Evolutionary conservation across 37 sponge, comb jelly and placozoan species (phyloP), one percentile per base, ranked within the genome.

Genomic region (Tethya wilhelma): DNA sequence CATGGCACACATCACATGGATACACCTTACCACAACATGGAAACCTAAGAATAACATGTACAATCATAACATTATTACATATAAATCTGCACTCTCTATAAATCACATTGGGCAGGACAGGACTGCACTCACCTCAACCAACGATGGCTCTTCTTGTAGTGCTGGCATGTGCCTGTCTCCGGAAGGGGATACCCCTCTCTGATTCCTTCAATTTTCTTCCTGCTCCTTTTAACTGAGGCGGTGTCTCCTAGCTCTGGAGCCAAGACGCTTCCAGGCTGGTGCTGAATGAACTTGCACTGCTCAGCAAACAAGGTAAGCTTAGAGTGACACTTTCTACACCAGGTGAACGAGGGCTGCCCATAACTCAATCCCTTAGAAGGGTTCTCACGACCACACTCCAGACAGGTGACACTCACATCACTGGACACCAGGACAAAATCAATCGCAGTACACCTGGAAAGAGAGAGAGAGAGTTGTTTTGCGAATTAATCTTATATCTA

Each of bases 1-100:
- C 94, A 79, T 94, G 94, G 42, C 94, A 94, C 20, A 69, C 57
- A 42, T 94, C 94, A 84, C 94, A 94, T 17, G 94, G 91, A 38
- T 77, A 94, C 42, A 73, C 64, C 77, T 87, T 86, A 26, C 91
- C 94, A 90, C 91, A 90, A 58, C 91, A 90, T 5, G 91, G 91
- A 60, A 90, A 90, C 78, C 91, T 90, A 58, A 0, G 33, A 25
- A 9, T 2, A 66, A 4, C n/a, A n/a, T n/a, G n/a, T n/a, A n/a
- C n/a, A n/a, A n/a, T n/a, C n/a, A n/a, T n/a, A n/a, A n/a, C n/a
- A n/a, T n/a, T n/a, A n/a, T n/a, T n/a, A n/a, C n/a, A n/a, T n/a
- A n/a, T n/a, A n/a, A n/a, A n/a, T n/a, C n/a, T n/a, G n/a, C n/a
- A 17, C 9, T 56, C 53, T 26, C 55, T 9, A 71, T n/a, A 29